phyloP scores from a whole-genome alignment of 2,888 invertebrate genomes.

The Mythimna lalbum region DNA sequence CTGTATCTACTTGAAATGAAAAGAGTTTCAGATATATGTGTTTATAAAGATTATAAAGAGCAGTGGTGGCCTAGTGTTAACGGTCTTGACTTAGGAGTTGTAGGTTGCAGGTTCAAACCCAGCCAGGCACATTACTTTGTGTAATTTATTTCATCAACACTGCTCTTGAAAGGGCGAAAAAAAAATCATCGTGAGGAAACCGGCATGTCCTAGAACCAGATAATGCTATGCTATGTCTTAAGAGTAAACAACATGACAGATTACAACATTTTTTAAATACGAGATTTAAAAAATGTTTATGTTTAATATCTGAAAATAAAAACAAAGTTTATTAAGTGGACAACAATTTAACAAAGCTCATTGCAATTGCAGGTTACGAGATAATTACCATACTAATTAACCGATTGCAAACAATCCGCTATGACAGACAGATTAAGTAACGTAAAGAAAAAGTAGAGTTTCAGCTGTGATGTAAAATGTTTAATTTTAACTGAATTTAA shows the following conservation, averaged over 20 bases:
- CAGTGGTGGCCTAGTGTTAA: too few relatives aligned
- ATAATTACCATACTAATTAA: slow-evolving; percentile 40
- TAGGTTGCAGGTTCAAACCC: too few relatives aligned
- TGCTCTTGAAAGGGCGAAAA: too few relatives aligned
- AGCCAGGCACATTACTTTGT: too few relatives aligned
- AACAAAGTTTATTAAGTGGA: not conserved
- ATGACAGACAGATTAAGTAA: slow-evolving; percentile 44
- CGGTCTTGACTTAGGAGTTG: too few relatives aligned
- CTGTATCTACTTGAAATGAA: not conserved
- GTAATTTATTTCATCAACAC: too few relatives aligned
- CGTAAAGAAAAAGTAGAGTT: slow-evolving; percentile 10
- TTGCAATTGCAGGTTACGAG: slow-evolving; percentile 9
- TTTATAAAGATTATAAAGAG: too few relatives aligned
- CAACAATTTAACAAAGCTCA: slow-evolving; percentile 15
- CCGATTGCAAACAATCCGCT: slow-evolving; percentile 15
- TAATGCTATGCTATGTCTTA: too few relatives aligned
- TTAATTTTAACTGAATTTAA: slow-evolving; percentile 19
- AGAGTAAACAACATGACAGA: not conserved
- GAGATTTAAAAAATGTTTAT: not conserved
- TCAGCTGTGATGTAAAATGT: slow-evolving; percentile 39
- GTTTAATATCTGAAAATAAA: not conserved
- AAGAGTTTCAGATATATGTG: not conserved
- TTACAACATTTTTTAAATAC: too few relatives aligned
- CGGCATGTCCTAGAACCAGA: too few relatives aligned
- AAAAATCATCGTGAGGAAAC: too few relatives aligned